These are phyloP conservation scores for Phalera bucephala DNA, from an alignment of 2,888 invertebrate species.

Conservation along the genomic window DNA sequence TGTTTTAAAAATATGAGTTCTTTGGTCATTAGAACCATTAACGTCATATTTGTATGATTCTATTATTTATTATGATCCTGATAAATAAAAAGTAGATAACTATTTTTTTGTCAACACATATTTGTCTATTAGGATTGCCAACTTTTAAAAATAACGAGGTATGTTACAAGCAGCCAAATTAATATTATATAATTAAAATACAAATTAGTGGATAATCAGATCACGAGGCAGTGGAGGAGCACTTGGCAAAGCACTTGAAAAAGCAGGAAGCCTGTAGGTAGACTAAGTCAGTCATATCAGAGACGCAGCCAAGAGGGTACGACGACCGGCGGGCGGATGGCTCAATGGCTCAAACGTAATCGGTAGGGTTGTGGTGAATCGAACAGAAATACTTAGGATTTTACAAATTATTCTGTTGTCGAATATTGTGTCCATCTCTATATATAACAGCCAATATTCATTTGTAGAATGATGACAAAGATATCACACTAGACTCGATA, in stretches of 20 bases:
- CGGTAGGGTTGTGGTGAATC: slow-evolving; percentile 1
- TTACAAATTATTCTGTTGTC: no score
- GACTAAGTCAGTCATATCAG: slow-evolving; percentile 9
- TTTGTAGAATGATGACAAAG: no score
- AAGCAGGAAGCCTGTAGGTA: slow-evolving; percentile 4
- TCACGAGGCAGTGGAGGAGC: slow-evolving; percentile 18
- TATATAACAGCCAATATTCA: no score
- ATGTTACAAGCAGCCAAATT: slow-evolving; percentile 11
- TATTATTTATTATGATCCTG: no score
- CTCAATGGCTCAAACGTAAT: slow-evolving; percentile 1
- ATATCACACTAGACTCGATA: no score
- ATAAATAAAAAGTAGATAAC: no score
- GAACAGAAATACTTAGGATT: no score
- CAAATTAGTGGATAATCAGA: slow-evolving; percentile 5
- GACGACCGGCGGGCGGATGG: slow-evolving; percentile 12
- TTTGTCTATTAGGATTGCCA: slow-evolving; percentile 38
- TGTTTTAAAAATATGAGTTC: no score
- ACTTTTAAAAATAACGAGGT: slow-evolving; percentile 20
- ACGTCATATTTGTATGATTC: no score
- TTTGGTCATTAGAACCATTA: no score
- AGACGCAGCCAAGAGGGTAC: slow-evolving; percentile 13
- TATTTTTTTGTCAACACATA: no score
- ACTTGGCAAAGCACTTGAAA: slow-evolving; percentile 20
- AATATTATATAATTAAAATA: slow-evolving; percentile 15
- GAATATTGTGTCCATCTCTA: no score